phyloP scores from a whole-genome alignment of 1,140 invertebrate species.

The Drosophila pseudoobscura region DNA sequence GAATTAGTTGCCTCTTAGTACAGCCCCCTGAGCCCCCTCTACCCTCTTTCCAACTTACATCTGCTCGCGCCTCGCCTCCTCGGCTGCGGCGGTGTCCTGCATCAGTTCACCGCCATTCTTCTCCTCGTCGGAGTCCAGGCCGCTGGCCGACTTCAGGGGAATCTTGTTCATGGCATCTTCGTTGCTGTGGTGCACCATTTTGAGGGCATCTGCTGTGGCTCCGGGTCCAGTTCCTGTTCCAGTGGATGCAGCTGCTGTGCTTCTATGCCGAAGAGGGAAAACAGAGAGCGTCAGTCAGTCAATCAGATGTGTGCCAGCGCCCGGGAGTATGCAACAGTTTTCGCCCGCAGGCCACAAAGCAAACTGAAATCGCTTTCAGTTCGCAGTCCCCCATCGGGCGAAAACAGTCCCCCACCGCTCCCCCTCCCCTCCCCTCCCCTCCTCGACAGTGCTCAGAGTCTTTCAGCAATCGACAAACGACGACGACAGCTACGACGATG shows the following conservation, averaged over 20 bases:
- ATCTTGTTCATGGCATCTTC: constrained; percentile 82
- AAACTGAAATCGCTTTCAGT: constrained; percentile 38
- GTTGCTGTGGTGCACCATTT: constrained; percentile 80
- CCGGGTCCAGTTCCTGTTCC: constrained; percentile 40
- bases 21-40: too few species aligned
- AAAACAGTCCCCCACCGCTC: too few species aligned
- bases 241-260: constrained; percentile 10
- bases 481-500: neutral
- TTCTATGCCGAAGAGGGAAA: constrained; percentile 7
- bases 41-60: constrained; percentile 43
- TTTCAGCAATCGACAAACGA: neutral
- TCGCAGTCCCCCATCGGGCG: too few species aligned
- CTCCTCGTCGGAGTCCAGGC: constrained; percentile 73
- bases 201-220: constrained; percentile 70
- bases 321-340: constrained; percentile 62
- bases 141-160: constrained; percentile 73
- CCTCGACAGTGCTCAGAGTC: too few species aligned
- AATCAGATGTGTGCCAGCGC: neutral
- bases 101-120: constrained; percentile 79
- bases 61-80: constrained; percentile 76
- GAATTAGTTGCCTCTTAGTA: neutral
- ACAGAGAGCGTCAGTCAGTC: constrained; percentile 12
- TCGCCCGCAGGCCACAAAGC: constrained; percentile 35
- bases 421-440: too few species aligned
- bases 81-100: constrained; percentile 74